A percentile compares a stretch with the other conserved stretches of the same genome.
Evolutionary conservation across 2,113 vertebrate species (phyloP).

Genomic region (Lontra canadensis): DNA sequence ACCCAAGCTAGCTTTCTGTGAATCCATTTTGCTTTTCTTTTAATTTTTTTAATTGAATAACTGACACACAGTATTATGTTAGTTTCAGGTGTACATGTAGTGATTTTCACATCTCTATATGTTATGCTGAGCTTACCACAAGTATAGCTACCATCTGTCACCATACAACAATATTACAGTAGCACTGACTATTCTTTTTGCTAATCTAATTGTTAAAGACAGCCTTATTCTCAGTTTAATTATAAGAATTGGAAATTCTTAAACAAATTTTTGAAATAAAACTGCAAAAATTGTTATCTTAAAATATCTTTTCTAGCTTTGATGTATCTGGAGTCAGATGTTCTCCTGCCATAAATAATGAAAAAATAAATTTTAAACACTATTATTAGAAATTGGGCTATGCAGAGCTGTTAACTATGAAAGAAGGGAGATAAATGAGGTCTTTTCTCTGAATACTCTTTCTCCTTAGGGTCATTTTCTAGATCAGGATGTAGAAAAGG

Average conservation of each 20-base stretch:
- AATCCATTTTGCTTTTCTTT: not conserved
- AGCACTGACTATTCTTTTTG: not conserved
- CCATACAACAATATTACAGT: not conserved
- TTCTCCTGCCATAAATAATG: not conserved
- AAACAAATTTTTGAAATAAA: not conserved
- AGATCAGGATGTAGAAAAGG: not conserved
- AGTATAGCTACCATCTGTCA: not conserved
- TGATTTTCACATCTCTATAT: not conserved
- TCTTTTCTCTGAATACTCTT: not conserved
- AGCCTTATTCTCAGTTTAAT: not conserved
- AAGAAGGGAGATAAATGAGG: not conserved
- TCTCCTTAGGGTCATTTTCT: not conserved
- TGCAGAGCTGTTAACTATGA: not conserved
- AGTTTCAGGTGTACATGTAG: not conserved
- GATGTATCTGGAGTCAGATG: not conserved
- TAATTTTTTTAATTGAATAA: not conserved
- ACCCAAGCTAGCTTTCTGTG: not conserved
- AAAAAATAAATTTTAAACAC: not conserved
- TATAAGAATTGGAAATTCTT: not conserved
- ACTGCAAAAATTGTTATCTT: not conserved
- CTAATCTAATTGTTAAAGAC: not conserved
- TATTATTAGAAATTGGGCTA: not conserved
- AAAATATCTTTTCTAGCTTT: conserved; percentile 7
- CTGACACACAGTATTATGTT: not conserved
- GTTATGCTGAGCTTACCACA: not conserved